These are phyloP conservation scores for Meteorus sp. DNA, from an alignment of 1,140 invertebrate species.

Conservation along the genomic window DNA sequence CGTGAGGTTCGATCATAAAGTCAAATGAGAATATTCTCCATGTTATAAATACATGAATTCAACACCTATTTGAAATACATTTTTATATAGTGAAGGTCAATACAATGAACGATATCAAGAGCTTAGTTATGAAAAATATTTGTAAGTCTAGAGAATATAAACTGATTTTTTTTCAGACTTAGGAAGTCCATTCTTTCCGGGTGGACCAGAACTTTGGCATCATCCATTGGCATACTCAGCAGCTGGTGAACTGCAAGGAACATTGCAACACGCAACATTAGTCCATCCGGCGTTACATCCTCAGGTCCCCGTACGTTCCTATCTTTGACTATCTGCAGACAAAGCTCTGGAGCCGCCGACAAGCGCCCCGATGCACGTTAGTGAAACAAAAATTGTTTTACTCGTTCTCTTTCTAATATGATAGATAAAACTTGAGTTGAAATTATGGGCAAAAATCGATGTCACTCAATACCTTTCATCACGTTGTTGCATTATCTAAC, in stretches of 20 bases:
- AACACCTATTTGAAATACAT: too few species aligned
- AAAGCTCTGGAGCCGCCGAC: constrained; percentile 69
- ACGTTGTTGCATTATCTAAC: too few species aligned
- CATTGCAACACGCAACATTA: constrained; percentile 84
- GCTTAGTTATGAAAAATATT: neutral
- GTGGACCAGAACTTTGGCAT: constrained; percentile 89
- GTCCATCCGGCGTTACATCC: constrained; percentile 95
- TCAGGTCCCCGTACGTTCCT: constrained; percentile 93
- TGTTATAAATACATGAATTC: neutral
- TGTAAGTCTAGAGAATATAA: constrained; percentile 18
- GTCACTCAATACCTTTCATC: constrained; percentile 11
- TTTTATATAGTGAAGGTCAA: too few species aligned
- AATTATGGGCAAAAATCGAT: constrained; percentile 1
- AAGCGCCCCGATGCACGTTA: constrained; percentile 62
- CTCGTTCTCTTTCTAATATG: constrained; percentile 28
- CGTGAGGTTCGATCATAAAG: neutral
- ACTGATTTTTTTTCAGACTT: constrained; percentile 70
- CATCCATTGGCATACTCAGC: constrained; percentile 84
- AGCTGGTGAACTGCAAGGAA: constrained; percentile 79
- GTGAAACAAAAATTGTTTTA: constrained; percentile 51
- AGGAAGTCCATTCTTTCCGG: constrained; percentile 92
- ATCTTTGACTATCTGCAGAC: constrained; percentile 95
- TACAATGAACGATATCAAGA: too few species aligned
- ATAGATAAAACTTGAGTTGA: too few species aligned
- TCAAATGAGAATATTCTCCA: too few species aligned